These are phyloP conservation scores for Macrotrachela quadricornifera DNA, from an alignment of 1,140 invertebrate genomes.

Conservation along the genomic window DNA sequence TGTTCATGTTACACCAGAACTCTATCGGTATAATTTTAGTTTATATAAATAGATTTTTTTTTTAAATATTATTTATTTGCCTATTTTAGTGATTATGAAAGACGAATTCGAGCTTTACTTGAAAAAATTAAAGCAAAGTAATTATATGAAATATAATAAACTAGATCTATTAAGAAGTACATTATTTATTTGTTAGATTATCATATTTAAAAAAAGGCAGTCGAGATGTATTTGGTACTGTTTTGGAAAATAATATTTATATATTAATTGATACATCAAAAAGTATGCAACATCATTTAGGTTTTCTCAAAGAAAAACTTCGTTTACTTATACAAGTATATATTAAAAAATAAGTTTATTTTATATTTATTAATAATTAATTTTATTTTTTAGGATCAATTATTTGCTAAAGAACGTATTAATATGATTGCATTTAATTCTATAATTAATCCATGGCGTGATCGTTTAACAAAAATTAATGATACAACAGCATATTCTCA, in stretches of 20 bases:
- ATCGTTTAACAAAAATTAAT: conserved; percentile 21
- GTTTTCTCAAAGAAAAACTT: conserved; percentile 27
- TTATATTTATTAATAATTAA: neutral
- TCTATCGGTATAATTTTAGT: no score
- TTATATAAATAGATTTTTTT: no score
- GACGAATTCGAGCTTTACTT: no score
- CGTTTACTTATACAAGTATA: conserved; percentile 26
- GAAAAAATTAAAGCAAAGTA: no score
- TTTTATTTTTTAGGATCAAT: conserved; percentile 21
- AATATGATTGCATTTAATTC: conserved; percentile 27
- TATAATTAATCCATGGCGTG: conserved; percentile 20
- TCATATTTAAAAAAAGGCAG: conserved; percentile 29
- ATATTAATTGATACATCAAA: conserved; percentile 27
- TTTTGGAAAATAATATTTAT: conserved; percentile 28
- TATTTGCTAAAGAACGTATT: conserved; percentile 26
- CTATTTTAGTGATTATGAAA: no score
- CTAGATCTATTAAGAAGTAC: no score
- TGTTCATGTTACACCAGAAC: conserved; percentile 18
- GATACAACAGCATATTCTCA: conserved; percentile 19
- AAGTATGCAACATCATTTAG: conserved; percentile 25
- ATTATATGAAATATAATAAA: no score
- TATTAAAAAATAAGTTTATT: neutral
- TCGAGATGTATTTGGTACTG: conserved; percentile 27
- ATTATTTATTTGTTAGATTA: no score
- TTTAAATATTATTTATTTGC: no score